Percentiles rank a stretch among this genome's conserved stretches.
Conservation (phyloP, 2,888 invertebrate genomes). For the Leuctra nigra region DNA sequence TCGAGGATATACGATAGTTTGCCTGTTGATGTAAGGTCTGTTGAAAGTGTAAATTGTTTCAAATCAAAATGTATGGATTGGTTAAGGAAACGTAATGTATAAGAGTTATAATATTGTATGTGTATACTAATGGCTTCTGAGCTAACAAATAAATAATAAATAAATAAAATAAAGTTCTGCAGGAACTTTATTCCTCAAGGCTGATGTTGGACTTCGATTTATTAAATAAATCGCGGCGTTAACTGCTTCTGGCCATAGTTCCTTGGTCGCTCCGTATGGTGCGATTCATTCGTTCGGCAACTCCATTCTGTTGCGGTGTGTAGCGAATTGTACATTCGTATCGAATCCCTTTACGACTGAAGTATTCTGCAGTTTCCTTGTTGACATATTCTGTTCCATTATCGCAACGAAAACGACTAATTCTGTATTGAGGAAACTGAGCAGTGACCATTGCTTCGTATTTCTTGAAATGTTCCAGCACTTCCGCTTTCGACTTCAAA, state of each 20-base stretch:
- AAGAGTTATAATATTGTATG: too few relatives aligned
- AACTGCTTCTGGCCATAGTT: background rate
- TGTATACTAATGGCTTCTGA: too few relatives aligned
- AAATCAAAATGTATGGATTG: too few relatives aligned
- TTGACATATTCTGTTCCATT: conserved; percentile 33
- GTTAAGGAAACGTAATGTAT: too few relatives aligned
- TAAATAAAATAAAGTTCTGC: too few relatives aligned
- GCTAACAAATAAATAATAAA: too few relatives aligned
- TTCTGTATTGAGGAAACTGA: conserved; percentile 28
- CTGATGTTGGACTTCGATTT: conserved; percentile 1
- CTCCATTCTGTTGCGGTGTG: conserved; percentile 6
- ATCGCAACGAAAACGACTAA: conserved; percentile 32
- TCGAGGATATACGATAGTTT: too few relatives aligned
- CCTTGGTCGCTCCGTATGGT: background rate
- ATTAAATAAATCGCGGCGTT: conserved; percentile 6
- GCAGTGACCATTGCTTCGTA: conserved; percentile 30
- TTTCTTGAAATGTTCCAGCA: conserved; percentile 29
- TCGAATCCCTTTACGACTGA: background rate
- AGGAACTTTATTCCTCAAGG: conserved; percentile 10
- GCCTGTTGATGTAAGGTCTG: too few relatives aligned
- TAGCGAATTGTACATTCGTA: conserved; percentile 5
- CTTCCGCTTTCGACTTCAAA: conserved; percentile 27
- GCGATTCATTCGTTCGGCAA: conserved; percentile 2
- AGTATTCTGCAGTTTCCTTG: conserved; percentile 26
- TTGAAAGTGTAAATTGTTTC: too few relatives aligned